Conservation (phyloP, 2,888 invertebrate genomes). For the Polydrusus pterygomalis region DNA sequence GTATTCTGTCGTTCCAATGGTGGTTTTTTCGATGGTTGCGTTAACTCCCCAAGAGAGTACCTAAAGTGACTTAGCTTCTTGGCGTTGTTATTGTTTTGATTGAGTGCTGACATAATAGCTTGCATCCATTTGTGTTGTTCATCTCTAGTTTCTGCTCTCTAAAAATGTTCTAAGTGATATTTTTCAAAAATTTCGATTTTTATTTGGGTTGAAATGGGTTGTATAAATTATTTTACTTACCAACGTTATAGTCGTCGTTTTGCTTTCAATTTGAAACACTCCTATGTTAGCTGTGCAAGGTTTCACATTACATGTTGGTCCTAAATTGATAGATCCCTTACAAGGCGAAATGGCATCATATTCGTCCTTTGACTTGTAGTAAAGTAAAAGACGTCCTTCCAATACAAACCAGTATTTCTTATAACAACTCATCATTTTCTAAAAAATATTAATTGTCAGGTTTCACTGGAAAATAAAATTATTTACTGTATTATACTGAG, state of each 20-base stretch:
- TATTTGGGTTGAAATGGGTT: no score
- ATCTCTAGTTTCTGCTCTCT: conserved; percentile 72
- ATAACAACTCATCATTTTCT: conserved; percentile 73
- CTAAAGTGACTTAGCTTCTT: conserved; percentile 69
- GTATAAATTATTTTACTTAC: conserved; percentile 66
- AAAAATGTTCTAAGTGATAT: conserved; percentile 54
- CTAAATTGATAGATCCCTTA: conserved; percentile 74
- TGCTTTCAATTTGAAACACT: conserved; percentile 71
- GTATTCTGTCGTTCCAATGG: conserved; percentile 57
- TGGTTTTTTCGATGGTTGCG: conserved; percentile 41
- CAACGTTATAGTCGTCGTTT: conserved; percentile 71
- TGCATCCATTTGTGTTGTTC: conserved; percentile 75
- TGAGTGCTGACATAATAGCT: conserved; percentile 72
- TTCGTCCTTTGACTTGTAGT: conserved; percentile 74
- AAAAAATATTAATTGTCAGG: no score
- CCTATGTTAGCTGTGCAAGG: conserved; percentile 66
- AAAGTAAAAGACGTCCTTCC: conserved; percentile 73
- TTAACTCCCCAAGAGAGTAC: conserved; percentile 69
- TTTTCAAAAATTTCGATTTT: no score
- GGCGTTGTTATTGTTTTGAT: conserved; percentile 63
- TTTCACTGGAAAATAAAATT: no score
- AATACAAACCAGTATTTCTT: conserved; percentile 76
- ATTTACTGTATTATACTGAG: no score
- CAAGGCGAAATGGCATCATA: conserved; percentile 74
- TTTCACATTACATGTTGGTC: conserved; percentile 71